phyloP scores from a whole-genome alignment of 2,113 vertebrate species.

The Sapajus apella region DNA sequence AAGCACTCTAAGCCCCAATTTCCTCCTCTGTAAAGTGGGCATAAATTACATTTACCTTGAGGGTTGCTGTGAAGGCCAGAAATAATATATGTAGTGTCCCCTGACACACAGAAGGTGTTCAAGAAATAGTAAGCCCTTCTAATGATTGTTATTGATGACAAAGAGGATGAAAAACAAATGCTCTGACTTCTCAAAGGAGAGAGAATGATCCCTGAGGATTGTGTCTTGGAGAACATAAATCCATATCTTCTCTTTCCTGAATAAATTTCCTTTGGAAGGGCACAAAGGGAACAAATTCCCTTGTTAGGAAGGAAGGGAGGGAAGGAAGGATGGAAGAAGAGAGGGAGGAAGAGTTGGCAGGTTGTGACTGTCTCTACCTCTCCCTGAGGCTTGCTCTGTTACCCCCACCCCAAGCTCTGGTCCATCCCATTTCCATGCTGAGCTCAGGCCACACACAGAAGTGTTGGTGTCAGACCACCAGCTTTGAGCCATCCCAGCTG shows the following conservation, averaged over 20 bases:
- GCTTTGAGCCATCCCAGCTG: background rate
- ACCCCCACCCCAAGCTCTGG: background rate
- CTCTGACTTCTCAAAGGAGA: slow-evolving; percentile 6
- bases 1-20: background rate
- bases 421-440: background rate
- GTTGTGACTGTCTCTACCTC: background rate
- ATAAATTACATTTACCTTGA: slow-evolving; percentile 26
- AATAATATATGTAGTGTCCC: background rate
- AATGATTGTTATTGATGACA: background rate
- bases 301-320: background rate
- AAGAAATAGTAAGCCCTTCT: background rate
- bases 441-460: background rate
- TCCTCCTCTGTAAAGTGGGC: slow-evolving; percentile 10
- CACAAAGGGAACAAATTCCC: background rate
- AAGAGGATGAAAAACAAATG: background rate
- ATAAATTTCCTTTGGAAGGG: background rate
- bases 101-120: background rate
- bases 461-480: background rate
- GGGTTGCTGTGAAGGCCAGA: slow-evolving; percentile 20
- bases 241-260: background rate
- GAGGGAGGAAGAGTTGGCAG: background rate
- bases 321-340: background rate
- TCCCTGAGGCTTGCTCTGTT: background rate
- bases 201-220: background rate
- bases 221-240: slow-evolving; percentile 7